These are phyloP conservation scores for Drosophila athabasca DNA, from an alignment of 1,140 invertebrate species.

Conservation along the genomic window DNA sequence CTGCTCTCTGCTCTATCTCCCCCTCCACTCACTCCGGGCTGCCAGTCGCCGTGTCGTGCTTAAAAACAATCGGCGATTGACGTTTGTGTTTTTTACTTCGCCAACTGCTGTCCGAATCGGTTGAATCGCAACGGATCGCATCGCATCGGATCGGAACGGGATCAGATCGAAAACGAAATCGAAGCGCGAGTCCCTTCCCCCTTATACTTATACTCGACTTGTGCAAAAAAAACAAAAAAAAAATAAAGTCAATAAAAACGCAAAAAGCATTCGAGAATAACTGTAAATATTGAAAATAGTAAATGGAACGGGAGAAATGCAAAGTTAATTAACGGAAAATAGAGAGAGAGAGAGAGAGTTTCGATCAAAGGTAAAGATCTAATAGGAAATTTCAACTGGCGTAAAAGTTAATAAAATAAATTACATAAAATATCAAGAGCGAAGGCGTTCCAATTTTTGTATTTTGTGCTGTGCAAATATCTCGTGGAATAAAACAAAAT, in stretches of 20 bases:
- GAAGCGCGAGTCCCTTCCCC: no score
- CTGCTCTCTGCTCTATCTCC: slow-evolving; percentile 43
- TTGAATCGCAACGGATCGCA: slow-evolving; percentile 38
- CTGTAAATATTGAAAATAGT: no score
- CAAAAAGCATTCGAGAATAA: no score
- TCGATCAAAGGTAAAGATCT: slow-evolving; percentile 17
- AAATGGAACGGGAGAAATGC: slow-evolving; percentile 9
- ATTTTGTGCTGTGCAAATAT: slow-evolving; percentile 32
- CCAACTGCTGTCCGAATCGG: slow-evolving; percentile 42
- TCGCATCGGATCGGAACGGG: neutral
- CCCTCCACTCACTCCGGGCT: slow-evolving; percentile 33
- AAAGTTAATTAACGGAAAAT: slow-evolving; percentile 8
- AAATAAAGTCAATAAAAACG: no score
- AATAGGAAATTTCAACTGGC: no score
- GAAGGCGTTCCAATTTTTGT: slow-evolving; percentile 34
- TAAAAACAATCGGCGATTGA: slow-evolving; percentile 58
- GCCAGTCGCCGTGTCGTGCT: slow-evolving; percentile 45
- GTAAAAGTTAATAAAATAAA: slow-evolving; percentile 31
- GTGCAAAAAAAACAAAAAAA: no score
- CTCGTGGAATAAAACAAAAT: slow-evolving; percentile 28
- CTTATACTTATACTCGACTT: no score
- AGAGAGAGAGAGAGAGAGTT: slow-evolving; percentile 6
- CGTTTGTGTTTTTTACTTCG: slow-evolving; percentile 54
- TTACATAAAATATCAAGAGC: slow-evolving; percentile 40
- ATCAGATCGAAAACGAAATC: slow-evolving; percentile 22